These are phyloP conservation scores for Artibeus lituratus DNA, from an alignment of 2,797 vertebrate genomes.

Conservation along the genomic window DNA sequence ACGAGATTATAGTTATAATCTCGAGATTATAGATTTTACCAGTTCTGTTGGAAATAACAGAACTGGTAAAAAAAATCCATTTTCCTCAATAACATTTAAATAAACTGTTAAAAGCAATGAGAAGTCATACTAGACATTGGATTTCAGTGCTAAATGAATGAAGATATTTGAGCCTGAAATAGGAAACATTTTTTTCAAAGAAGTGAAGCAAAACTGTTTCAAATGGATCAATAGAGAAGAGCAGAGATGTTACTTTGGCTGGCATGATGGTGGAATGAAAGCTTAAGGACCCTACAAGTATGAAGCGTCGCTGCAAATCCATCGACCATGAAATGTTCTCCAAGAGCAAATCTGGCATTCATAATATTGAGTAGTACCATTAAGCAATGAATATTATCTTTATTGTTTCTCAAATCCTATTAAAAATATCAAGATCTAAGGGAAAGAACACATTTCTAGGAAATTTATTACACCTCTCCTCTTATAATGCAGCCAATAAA, in stretches of 20 bases:
- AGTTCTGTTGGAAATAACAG: not conserved
- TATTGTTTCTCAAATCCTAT: constrained; percentile 11
- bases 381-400: not conserved
- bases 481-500: not conserved
- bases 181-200: not conserved
- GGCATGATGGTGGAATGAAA: not conserved
- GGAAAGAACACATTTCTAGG: constrained; percentile 1
- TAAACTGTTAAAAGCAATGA: not conserved
- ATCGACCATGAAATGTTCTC: not conserved
- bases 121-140: not conserved
- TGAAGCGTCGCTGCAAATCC: not conserved
- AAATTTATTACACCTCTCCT: constrained; percentile 13
- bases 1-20: not conserved
- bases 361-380: not conserved
- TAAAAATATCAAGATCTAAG: constrained; percentile 28
- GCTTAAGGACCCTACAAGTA: not conserved
- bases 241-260: not conserved
- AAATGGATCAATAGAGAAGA: not conserved
- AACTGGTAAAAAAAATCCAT: not conserved
- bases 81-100: not conserved
- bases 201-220: not conserved
- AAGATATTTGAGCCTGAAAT: not conserved
- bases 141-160: not conserved
- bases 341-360: not conserved
- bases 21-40: too few relatives aligned